Evolutionary conservation across 2,113 vertebrate genomes (phyloP).

Genomic region (Calyptomena viridis): DNA sequence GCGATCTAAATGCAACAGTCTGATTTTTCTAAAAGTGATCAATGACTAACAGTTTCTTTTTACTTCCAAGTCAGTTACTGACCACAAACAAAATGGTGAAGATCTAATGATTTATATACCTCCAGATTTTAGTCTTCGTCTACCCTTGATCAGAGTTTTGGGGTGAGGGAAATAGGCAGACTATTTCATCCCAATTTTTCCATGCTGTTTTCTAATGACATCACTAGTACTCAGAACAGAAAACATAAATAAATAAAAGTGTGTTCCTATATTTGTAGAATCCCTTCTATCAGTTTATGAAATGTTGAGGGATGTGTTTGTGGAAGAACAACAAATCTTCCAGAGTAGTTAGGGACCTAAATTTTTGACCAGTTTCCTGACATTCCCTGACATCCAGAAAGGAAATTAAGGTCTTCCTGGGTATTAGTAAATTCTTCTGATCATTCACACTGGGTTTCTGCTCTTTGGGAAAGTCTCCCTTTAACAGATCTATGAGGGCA

Average conservation of each 20-base stretch:
- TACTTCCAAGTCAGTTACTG: background rate
- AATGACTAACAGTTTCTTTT: background rate
- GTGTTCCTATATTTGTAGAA: background rate
- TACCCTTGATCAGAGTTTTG: background rate
- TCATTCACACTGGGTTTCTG: background rate
- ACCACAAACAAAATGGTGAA: background rate
- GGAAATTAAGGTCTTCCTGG: background rate
- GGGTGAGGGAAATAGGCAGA: background rate
- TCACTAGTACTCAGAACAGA: background rate
- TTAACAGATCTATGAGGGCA: background rate
- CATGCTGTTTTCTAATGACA: background rate
- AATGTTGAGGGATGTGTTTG: background rate
- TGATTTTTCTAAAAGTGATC: background rate
- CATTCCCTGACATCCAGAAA: background rate
- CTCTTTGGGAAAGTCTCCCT: background rate
- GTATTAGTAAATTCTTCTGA: background rate
- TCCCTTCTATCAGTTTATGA: background rate
- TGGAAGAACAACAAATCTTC: background rate
- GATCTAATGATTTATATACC: background rate
- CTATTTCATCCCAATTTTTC: background rate
- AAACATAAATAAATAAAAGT: no score
- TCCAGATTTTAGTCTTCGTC: background rate
- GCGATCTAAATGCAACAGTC: background rate
- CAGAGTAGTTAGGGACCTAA: background rate
- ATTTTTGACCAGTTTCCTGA: background rate